Evolutionary conservation across 2,797 vertebrate species (phyloP).

Genomic region (Apogon hyalosoma): DNA sequence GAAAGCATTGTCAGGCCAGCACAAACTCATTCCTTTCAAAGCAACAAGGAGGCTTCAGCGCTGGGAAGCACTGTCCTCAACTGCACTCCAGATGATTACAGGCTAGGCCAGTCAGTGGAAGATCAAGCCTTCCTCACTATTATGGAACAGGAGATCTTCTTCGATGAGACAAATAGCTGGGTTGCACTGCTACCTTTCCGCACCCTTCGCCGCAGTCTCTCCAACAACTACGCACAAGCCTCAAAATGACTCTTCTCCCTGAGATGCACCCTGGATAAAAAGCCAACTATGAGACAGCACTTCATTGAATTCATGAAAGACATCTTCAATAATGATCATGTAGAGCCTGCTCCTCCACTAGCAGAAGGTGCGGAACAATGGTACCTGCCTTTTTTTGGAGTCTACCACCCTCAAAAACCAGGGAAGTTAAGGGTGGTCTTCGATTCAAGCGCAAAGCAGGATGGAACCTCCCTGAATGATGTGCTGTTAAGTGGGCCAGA

Average conservation of each 20-base stretch:
- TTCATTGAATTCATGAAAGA: too few relatives aligned
- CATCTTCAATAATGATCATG: too few relatives aligned
- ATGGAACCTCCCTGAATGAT: too few relatives aligned
- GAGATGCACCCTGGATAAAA: constrained; percentile 14
- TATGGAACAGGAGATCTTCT: not conserved
- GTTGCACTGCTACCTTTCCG: not conserved
- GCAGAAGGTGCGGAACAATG: too few relatives aligned
- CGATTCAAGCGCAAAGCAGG: too few relatives aligned
- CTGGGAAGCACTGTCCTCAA: constrained; percentile 2
- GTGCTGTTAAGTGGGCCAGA: too few relatives aligned
- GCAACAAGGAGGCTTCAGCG: accelerated
- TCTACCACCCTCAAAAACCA: too few relatives aligned
- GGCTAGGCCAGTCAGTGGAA: not conserved
- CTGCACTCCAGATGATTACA: not conserved
- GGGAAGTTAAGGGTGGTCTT: too few relatives aligned
- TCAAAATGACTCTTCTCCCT: not conserved
- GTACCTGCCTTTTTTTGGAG: too few relatives aligned
- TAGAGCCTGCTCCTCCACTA: too few relatives aligned
- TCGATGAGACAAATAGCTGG: constrained; percentile 11
- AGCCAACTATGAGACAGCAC: not conserved
- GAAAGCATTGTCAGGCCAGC: not conserved
- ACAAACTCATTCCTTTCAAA: not conserved
- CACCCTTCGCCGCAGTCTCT: not conserved
- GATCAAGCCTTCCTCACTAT: not conserved
- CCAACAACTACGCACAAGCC: not conserved